Evolutionary conservation across 2,113 vertebrate species (phyloP), one percentile per base, ranked within the genome.

Genomic region (Pica pica): DNA sequence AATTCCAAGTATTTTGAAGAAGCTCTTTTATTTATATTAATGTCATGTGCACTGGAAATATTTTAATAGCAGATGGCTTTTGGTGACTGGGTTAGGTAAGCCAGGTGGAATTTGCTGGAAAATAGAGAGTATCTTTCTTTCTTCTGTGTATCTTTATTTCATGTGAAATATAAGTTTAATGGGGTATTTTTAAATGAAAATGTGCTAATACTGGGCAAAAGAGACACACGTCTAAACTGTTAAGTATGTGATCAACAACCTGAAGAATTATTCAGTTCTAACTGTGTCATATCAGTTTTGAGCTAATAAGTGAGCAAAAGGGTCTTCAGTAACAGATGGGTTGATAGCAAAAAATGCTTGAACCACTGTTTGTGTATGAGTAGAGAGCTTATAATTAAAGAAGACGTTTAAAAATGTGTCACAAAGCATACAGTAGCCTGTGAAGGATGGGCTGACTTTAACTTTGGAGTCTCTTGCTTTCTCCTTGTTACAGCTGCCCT

Each of bases 401-500:
- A 49, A 67, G 41, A 64, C 4, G 16, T 88, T 90, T 86, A 47
- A 83, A 85, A 86, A 81, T 75, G n/a, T 93, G 60, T 71, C 52
- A 83, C 46, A 75, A 90, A 90, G 39, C 50, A 16, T 50, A 65
- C 1, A 89, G 26, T 11, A 42, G 46, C 13, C 16, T 63, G 15
- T 53, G 35, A 94, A 95, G 61, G 61, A 49, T 95, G 53, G 7
- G 20, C 46, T 93, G 89, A 90, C 68, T 95, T 95, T 77, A 85
- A 85, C 75, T 93, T 89, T 85, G 60, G 50, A 95, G 47, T 88
- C 27, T 83, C 71, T 83, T 82, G 56, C 75, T 94, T 89, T 95
- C 87, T 91, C 85, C 88, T 95, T 94, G 71, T 74, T 94, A 87
- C 14, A 0, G 82, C 42, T 96, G 96, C 86, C 95, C 95, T 94